A percentile compares a stretch with the other conserved stretches of the same genome.
phyloP scores from a whole-genome alignment of 1,140 invertebrate genomes.

The Cecropterus lyciades region DNA sequence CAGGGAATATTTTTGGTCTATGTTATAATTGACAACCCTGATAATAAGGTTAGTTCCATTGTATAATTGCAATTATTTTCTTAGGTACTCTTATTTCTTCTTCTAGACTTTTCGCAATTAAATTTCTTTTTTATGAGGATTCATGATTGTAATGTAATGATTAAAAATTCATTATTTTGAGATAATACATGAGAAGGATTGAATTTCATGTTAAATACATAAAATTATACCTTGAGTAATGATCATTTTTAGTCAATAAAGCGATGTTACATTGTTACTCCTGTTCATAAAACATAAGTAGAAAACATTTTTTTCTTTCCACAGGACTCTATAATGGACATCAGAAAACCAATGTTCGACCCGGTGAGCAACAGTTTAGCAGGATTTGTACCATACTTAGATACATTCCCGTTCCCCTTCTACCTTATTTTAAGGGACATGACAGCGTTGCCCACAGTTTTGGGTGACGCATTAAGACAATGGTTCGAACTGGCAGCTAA shows the following conservation, averaged over 20 bases:
- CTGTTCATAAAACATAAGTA: too few relatives aligned
- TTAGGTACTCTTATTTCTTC: too few relatives aligned
- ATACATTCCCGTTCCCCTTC: slow-evolving; percentile 99
- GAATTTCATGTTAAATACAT: too few relatives aligned
- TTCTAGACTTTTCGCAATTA: too few relatives aligned
- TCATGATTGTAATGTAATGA: too few relatives aligned
- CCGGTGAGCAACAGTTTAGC: slow-evolving; percentile 85
- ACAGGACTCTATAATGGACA: slow-evolving; percentile 96
- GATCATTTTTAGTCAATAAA: too few relatives aligned
- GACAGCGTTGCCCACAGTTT: slow-evolving; percentile 92
- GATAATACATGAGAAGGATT: too few relatives aligned
- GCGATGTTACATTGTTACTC: too few relatives aligned
- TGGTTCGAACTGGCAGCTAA: slow-evolving; percentile 98
- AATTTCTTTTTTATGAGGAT: too few relatives aligned
- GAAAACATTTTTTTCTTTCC: slow-evolving; percentile 58
- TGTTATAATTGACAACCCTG: slow-evolving; percentile 97
- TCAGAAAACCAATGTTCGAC: slow-evolving; percentile 90
- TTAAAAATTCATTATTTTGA: too few relatives aligned
- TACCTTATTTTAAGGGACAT: slow-evolving; percentile 97
- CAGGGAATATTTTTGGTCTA: slow-evolving; percentile 97
- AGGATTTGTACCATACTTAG: slow-evolving; percentile 90
- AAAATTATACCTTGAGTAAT: too few relatives aligned
- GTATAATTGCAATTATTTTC: too few relatives aligned
- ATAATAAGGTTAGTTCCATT: slow-evolving; percentile 92
- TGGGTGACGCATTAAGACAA: slow-evolving; percentile 98